A percentile compares a stretch with the other conserved stretches of the same genome.
phyloP scores from a whole-genome alignment of 2,888 invertebrate genomes.

The Nipponacmea schrenckii region DNA sequence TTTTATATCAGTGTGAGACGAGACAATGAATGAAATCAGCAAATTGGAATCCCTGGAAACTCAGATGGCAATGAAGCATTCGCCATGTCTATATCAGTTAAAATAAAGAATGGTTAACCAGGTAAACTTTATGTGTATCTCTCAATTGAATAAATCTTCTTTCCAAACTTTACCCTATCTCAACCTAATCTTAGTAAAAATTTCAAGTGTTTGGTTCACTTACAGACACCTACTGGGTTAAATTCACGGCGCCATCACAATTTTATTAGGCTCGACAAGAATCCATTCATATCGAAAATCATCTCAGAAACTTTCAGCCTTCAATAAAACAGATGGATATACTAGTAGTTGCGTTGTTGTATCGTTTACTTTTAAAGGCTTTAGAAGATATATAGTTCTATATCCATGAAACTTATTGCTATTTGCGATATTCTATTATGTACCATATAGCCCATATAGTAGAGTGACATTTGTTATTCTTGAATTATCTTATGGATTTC shows the following conservation, averaged over 20 bases:
- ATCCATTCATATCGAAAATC: background rate
- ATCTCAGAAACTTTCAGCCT: background rate
- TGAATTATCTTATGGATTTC: too few species aligned
- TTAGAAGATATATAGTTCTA: too few species aligned
- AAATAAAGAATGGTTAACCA: background rate
- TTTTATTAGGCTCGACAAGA: slow-evolving; percentile 5
- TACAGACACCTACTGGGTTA: background rate
- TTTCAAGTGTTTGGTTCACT: slow-evolving; percentile 2
- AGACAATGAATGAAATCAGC: background rate
- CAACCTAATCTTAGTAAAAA: background rate
- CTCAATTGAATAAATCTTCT: slow-evolving; percentile 5
- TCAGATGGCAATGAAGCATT: background rate
- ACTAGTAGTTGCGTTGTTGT: too few species aligned
- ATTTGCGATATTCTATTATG: too few species aligned
- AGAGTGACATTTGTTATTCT: too few species aligned
- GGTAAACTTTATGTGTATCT: background rate
- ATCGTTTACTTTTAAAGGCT: too few species aligned
- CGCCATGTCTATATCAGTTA: background rate
- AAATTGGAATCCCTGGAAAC: background rate
- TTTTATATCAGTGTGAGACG: background rate
- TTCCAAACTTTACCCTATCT: background rate
- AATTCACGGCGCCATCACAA: background rate
- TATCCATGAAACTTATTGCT: too few species aligned
- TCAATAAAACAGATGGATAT: too few species aligned
- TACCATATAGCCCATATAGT: too few species aligned